Percentiles rank a stretch among this genome's conserved stretches.
Evolutionary conservation across 2,113 vertebrate species (phyloP).

Genomic region (Myotis yumanensis): DNA sequence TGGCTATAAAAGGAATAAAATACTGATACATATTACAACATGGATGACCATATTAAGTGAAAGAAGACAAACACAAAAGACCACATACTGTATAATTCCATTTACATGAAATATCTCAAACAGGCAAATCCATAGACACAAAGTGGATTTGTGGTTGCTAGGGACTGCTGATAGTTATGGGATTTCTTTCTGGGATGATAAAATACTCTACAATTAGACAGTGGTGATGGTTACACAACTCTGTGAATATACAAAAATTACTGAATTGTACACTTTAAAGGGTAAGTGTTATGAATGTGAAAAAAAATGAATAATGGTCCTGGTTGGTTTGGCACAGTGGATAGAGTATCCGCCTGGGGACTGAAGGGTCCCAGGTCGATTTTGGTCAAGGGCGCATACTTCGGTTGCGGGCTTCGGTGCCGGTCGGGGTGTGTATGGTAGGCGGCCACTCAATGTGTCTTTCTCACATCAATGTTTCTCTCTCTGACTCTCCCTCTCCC

Average conservation of each 20-base stretch:
- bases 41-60: not conserved
- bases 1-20: not conserved
- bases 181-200: not conserved
- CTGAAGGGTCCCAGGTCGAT: too few species aligned
- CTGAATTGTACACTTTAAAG: not conserved
- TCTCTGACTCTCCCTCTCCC: too few species aligned
- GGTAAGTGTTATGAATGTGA: not conserved
- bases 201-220: conserved; percentile 19
- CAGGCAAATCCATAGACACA: not conserved
- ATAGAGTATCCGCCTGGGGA: too few species aligned
- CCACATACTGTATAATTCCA: not conserved
- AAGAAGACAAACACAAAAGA: conserved; percentile 13
- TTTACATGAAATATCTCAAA: not conserved
- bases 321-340: too few species aligned
- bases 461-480: too few species aligned
- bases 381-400: too few species aligned
- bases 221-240: not conserved
- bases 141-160: not conserved
- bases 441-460: too few species aligned
- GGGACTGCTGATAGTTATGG: not conserved
- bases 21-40: not conserved
- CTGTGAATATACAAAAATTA: not conserved
- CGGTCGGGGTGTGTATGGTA: too few species aligned
- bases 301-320: too few species aligned
- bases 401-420: too few species aligned